Evolutionary conservation across 2,888 invertebrate species (phyloP), one percentile per base, ranked within the genome.

Genomic region (Cheiracanthium punctorium): DNA sequence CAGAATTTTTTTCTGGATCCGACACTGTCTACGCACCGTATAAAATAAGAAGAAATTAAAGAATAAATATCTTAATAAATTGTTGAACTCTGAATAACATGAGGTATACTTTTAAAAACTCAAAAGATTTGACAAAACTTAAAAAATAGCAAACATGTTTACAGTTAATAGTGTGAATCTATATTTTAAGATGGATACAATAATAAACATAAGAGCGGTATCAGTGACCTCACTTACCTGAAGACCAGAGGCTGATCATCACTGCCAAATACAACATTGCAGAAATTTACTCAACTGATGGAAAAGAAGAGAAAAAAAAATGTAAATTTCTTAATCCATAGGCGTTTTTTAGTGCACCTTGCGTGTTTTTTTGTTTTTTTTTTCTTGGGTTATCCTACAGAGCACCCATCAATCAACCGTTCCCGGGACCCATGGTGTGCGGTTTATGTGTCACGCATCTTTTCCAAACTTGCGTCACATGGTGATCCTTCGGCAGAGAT

Each of bases 201-300:
- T 32, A 32, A 71, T 20, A 71, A 71, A 14, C 71, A 2, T 5
- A 67, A 43, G 10, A 71, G n/a, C 28, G 37, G 52, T 48, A 48
- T 20, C 69, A 77, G 52, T 52, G 69, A 77, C 69, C 69, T 69
- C 69, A 69, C 69, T 69, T 70, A 77, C 77, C 79, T 69, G 84
- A 69, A 41, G 84, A 79, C 37, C 79, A 73, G 14, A 79, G 67
- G 58, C 73, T 73, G 73, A 79, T 32, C 12, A 84, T n/a, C 37
- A 84, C 65, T 30, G 77, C 43, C n/a, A 84, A 74, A 77, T 67
- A 79, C 84, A 74, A 79, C 79, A 84, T 73, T 14, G 41, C 65
- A 67, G 2, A 48, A 12, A 67, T n/a, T 28, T 24, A 58, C 10
- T 17, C 1, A 58, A 58, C 10, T 17, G 12, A 1, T 24, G 12